phyloP scores from a whole-genome alignment of 2,888 invertebrate species.

The Morpho achilles region DNA sequence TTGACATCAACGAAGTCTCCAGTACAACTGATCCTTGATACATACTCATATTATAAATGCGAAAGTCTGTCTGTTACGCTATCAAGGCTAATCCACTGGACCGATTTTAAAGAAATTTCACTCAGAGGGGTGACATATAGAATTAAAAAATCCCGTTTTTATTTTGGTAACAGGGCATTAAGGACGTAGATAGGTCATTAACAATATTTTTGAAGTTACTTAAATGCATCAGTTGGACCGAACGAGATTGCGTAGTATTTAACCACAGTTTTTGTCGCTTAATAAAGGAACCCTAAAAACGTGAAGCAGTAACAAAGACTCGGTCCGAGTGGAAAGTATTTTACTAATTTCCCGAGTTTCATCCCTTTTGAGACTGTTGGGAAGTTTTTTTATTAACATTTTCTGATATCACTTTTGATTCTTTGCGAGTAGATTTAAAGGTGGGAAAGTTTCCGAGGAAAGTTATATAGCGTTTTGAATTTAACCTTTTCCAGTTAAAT shows the following conservation, averaged over 20 bases:
- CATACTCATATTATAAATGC: no score
- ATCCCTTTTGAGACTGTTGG: slow-evolving; percentile 39
- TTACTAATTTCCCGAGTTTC: slow-evolving; percentile 50
- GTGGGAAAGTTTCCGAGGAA: slow-evolving; percentile 9
- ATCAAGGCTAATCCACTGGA: no score
- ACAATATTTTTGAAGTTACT: not conserved
- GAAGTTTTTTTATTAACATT: slow-evolving; percentile 43
- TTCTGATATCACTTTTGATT: slow-evolving; percentile 33
- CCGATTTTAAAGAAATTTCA: no score
- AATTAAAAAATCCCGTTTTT: no score
- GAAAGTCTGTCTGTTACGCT: no score
- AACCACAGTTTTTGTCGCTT: not conserved
- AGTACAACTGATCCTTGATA: no score
- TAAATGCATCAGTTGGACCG: no score
- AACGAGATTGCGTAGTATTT: no score
- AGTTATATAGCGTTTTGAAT: slow-evolving; percentile 1
- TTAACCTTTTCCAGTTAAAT: not conserved
- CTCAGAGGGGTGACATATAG: no score
- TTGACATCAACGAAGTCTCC: no score
- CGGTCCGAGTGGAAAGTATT: slow-evolving; percentile 46
- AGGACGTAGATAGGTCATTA: no score
- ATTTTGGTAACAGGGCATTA: no score
- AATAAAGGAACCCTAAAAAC: slow-evolving; percentile 31
- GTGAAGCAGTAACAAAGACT: slow-evolving; percentile 53
- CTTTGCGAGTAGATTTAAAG: slow-evolving; percentile 24